A percentile compares a stretch with the other conserved stretches of the same genome.
Conservation (phyloP, 2,113 vertebrate species). For the Erythrolamprus reginae region DNA sequence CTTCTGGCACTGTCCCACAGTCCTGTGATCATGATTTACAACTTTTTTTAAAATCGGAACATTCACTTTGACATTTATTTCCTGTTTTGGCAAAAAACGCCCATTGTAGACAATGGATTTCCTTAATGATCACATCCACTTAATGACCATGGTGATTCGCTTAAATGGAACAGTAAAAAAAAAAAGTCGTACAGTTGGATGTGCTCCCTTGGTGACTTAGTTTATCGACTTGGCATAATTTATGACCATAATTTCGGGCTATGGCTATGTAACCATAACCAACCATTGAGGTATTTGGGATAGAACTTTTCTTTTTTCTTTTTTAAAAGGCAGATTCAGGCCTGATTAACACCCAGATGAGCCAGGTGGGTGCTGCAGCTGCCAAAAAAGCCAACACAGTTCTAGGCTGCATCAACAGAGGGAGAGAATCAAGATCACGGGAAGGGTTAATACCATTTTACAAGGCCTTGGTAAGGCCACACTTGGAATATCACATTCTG, state of each 20-base stretch:
- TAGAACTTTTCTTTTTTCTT: background rate
- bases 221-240: background rate
- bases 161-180: background rate
- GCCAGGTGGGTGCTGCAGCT: no score
- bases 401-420: no score
- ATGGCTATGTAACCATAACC: background rate
- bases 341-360: background rate
- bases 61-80: background rate
- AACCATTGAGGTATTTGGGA: background rate
- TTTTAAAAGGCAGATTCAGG: background rate
- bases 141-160: background rate
- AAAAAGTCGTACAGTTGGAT: background rate
- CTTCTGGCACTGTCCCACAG: background rate
- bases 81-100: background rate
- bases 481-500: no score
- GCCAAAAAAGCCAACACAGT: no score
- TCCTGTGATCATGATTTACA: background rate
- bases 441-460: no score
- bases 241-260: background rate
- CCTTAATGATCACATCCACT: background rate
- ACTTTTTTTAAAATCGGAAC: background rate
- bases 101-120: background rate
- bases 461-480: no score
- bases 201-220: background rate
- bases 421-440: no score